These are phyloP conservation scores for Marronus borbonicus DNA, from an alignment of 2,888 invertebrate genomes.

Conservation along the genomic window DNA sequence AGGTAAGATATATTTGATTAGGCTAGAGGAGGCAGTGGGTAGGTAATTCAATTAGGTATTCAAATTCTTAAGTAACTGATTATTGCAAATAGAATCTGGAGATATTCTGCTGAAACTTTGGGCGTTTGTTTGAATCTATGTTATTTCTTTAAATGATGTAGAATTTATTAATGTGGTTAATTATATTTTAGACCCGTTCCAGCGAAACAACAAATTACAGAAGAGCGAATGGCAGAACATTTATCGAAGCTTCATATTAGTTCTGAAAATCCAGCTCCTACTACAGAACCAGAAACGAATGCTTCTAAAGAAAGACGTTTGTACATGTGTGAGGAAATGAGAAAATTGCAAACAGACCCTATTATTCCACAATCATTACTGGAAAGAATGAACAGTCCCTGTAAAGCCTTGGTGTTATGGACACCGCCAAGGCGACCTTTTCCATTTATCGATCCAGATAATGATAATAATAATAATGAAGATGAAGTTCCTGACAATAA, in stretches of 20 bases:
- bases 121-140: too few relatives aligned
- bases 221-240: conserved; percentile 89
- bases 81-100: too few relatives aligned
- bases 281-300: conserved; percentile 61
- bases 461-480: conserved; percentile 69
- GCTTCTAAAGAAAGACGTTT: conserved; percentile 67
- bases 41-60: too few relatives aligned
- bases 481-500: conserved; percentile 69
- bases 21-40: too few relatives aligned
- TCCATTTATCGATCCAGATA: conserved; percentile 52
- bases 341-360: conserved; percentile 77
- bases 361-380: conserved; percentile 79
- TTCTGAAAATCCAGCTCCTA: conserved; percentile 64
- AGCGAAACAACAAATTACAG: conserved; percentile 84
- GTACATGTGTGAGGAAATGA: conserved; percentile 81
- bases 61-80: too few relatives aligned
- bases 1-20: too few relatives aligned
- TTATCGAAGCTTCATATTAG: conserved; percentile 83
- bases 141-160: too few relatives aligned
- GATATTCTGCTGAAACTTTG: too few relatives aligned
- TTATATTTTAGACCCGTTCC: conserved; percentile 59
- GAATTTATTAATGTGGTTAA: conserved; percentile 10
- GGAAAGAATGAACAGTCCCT: conserved; percentile 78
- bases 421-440: conserved; percentile 74
- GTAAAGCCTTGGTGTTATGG: conserved; percentile 87